A percentile compares a stretch with the other conserved stretches of the same genome.
Evolutionary conservation across 1,140 invertebrate species (phyloP).

Genomic region (Bombus fervidus): DNA sequence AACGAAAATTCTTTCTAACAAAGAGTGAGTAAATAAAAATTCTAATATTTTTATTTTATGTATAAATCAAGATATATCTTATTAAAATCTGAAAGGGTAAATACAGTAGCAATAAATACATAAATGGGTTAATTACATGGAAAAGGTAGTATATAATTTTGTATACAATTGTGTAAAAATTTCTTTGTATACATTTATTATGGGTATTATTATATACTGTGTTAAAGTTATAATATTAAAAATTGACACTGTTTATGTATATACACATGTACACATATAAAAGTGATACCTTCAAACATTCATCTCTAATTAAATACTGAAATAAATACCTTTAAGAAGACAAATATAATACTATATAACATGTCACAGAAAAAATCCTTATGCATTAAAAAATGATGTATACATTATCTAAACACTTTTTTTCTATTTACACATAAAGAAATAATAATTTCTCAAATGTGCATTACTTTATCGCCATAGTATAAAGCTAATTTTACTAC

Average conservation of each 20-base stretch:
- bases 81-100: constrained; percentile 31
- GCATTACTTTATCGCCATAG: constrained; percentile 58
- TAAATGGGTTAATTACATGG: constrained; percentile 43
- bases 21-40: constrained; percentile 20
- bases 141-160: constrained; percentile 45
- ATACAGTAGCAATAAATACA: constrained; percentile 5
- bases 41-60: constrained; percentile 10
- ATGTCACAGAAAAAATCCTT: constrained; percentile 33
- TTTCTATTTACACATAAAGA: constrained; percentile 3
- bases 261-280: constrained; percentile 49
- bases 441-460: constrained; percentile 24
- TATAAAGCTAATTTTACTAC: constrained; percentile 38
- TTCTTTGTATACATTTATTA: constrained; percentile 60
- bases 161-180: constrained; percentile 53
- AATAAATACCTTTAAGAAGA: constrained; percentile 44
- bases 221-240: constrained; percentile 58
- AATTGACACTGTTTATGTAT: constrained; percentile 63
- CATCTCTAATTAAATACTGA: constrained; percentile 34
- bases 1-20: background rate
- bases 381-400: constrained; percentile 25
- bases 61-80: background rate
- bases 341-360: constrained; percentile 48
- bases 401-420: background rate
- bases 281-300: constrained; percentile 31
- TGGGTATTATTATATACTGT: constrained; percentile 46